Evolutionary conservation across 53 echinoderm and acorn worm genomes (phyloP).

Genomic region (Pentamera pediparva): DNA sequence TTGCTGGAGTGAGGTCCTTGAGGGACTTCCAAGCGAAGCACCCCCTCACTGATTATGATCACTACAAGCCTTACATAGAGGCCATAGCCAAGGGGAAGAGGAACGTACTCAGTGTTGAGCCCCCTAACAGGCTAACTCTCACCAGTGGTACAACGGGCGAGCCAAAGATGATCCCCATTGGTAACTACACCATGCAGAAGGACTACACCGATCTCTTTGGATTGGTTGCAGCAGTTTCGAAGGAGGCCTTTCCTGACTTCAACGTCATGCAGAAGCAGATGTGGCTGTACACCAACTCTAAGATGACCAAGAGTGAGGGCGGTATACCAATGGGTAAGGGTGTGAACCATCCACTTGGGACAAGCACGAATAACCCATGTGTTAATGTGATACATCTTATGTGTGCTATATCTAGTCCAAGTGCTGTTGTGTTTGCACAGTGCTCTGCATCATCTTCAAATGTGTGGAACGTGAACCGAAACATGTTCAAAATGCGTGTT

Average conservation of each 20-base stretch:
- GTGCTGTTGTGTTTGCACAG: too few relatives aligned
- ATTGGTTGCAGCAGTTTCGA: not conserved
- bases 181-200: not conserved
- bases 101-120: conserved; percentile 33
- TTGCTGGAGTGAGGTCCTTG: conserved; percentile 44
- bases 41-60: conserved; percentile 58
- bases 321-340: conserved; percentile 44
- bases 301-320: conserved; percentile 28
- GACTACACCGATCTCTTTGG: not conserved
- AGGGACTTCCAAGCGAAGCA: conserved; percentile 48
- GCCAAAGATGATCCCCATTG: conserved; percentile 50
- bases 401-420: too few relatives aligned
- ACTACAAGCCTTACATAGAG: conserved; percentile 60
- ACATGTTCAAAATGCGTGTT: too few relatives aligned
- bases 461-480: too few relatives aligned
- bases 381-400: too few relatives aligned
- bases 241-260: not conserved
- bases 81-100: conserved; percentile 47
- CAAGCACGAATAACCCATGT: too few relatives aligned
- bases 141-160: conserved; percentile 76
- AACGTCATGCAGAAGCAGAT: conserved; percentile 34
- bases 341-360: too few relatives aligned
- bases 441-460: too few relatives aligned
- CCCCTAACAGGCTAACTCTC: conserved; percentile 27
- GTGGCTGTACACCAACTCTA: conserved; percentile 33